Conservation (phyloP, 2,113 vertebrate genomes). For the Myxocyprinus asiaticus region DNA sequence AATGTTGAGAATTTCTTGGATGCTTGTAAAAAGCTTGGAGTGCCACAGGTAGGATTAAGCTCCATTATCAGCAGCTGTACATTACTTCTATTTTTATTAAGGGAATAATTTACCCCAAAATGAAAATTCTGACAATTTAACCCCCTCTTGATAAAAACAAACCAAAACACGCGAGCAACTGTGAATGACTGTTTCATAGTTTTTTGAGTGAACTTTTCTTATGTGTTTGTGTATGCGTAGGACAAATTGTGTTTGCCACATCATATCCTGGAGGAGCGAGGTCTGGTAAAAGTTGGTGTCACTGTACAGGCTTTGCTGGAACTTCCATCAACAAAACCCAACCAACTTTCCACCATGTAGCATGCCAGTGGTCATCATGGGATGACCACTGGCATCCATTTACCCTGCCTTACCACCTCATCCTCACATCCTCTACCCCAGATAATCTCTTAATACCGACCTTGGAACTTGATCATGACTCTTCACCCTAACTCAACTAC, state of each 20-base stretch:
- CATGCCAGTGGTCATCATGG: conserved; percentile 12
- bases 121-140: no score
- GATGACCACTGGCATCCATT: conserved; percentile 16
- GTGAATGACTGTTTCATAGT: no score
- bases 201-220: no score
- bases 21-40: conserved; percentile 96
- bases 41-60: conserved; percentile 83
- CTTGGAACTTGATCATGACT: conserved; percentile 1
- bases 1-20: conserved; percentile 99
- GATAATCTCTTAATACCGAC: not conserved
- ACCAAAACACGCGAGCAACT: no score
- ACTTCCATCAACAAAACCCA: conserved; percentile 79
- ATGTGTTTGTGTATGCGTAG: conserved; percentile 64
- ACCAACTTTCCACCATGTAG: conserved; percentile 87
- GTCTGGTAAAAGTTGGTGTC: conserved; percentile 91
- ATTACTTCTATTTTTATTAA: no score
- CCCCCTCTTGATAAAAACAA: no score
- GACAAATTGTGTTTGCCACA: conserved; percentile 96
- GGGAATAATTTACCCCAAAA: no score
- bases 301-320: conserved; percentile 96
- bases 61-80: no score
- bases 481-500: not conserved
- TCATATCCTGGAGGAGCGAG: conserved; percentile 96
- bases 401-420: conserved; percentile 40
- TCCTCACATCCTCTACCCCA: not conserved